Evolutionary conservation across 2,888 invertebrate species (phyloP).

Genomic region (Tanaodytes sp.): DNA sequence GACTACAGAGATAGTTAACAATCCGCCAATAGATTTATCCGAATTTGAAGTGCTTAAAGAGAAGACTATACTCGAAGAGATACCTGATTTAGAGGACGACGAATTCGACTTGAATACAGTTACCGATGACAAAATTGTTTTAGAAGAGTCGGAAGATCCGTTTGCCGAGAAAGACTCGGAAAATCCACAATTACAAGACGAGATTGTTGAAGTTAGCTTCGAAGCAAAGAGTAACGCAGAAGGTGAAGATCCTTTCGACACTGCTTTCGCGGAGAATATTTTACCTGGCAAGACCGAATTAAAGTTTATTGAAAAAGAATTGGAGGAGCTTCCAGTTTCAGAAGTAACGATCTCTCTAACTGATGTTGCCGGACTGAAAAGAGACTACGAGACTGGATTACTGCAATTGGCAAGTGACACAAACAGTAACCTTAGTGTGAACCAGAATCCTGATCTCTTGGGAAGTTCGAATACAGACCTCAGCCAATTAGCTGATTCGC

Average conservation of each 20-base stretch:
- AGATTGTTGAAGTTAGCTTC: conserved; percentile 69
- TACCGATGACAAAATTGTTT: conserved; percentile 51
- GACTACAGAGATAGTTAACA: conserved; percentile 34
- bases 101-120: conserved; percentile 64
- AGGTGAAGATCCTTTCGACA: conserved; percentile 87
- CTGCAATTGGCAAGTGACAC: conserved; percentile 54
- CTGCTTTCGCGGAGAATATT: conserved; percentile 85
- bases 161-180: conserved; percentile 73
- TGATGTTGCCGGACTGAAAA: conserved; percentile 76
- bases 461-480: conserved; percentile 86
- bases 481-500: conserved; percentile 79
- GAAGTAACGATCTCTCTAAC: conserved; percentile 78
- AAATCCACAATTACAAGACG: conserved; percentile 62
- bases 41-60: conserved; percentile 75
- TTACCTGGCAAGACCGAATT: conserved; percentile 79
- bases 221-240: conserved; percentile 73
- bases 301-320: conserved; percentile 76
- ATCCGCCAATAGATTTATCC: conserved; percentile 67
- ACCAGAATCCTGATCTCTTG: conserved; percentile 80
- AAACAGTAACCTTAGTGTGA: conserved; percentile 28
- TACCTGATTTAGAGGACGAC: conserved; percentile 68
- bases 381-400: conserved; percentile 69
- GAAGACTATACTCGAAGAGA: conserved; percentile 67
- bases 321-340: conserved; percentile 75
- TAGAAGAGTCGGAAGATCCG: conserved; percentile 71